Conservation (phyloP, 1,140 invertebrate species). For the Forficula auricularia region DNA sequence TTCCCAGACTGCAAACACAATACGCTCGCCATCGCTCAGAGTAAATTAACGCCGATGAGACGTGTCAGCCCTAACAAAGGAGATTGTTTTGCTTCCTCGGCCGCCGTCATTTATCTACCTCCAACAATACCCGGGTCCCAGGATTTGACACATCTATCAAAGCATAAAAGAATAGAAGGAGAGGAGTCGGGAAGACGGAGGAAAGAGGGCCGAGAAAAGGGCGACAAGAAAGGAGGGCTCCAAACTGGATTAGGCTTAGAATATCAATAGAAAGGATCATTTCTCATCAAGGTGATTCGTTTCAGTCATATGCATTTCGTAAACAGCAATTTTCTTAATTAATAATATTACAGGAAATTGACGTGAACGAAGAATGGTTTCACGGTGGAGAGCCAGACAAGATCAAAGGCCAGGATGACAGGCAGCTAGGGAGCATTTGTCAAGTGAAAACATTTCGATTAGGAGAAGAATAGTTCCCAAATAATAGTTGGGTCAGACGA, state of each 20-base stretch:
- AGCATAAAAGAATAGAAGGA: constrained; percentile 9
- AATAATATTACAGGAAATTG: too few relatives aligned
- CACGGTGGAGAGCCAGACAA: not conserved
- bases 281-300: too few relatives aligned
- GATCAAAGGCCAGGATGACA: too few relatives aligned
- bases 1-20: not conserved
- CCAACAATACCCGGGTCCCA: constrained; percentile 12
- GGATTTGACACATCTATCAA: constrained; percentile 13
- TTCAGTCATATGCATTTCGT: too few relatives aligned
- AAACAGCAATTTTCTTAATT: too few relatives aligned
- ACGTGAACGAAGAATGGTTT: too few relatives aligned
- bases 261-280: too few relatives aligned
- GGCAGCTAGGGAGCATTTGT: not conserved
- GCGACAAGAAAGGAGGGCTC: too few relatives aligned
- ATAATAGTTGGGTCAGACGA: too few relatives aligned
- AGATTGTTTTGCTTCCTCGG: constrained; percentile 12
- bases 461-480: not conserved
- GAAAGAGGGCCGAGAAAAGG: not conserved
- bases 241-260: too few relatives aligned
- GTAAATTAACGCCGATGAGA: constrained; percentile 13
- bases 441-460: not conserved
- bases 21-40: constrained; percentile 4
- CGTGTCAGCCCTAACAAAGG: constrained; percentile 12
- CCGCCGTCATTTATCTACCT: constrained; percentile 12
- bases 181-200: not conserved